A percentile compares a stretch with the other conserved stretches of the same genome.
Evolutionary conservation across 2,797 vertebrate species (phyloP).

Genomic region (Protosalanx chinensis): DNA sequence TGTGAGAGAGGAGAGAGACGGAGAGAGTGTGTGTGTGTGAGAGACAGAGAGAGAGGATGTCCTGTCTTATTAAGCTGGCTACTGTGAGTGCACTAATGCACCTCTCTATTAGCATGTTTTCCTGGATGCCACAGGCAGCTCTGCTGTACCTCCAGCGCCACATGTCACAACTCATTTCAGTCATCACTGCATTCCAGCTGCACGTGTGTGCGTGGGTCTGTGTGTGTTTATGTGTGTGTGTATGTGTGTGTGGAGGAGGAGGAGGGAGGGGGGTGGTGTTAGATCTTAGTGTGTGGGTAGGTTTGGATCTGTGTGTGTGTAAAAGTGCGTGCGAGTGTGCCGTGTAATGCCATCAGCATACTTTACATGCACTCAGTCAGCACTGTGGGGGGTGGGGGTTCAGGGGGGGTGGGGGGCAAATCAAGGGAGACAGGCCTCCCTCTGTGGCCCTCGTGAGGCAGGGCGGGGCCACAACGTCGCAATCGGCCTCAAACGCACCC

Average conservation of each 20-base stretch:
- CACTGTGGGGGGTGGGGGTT: background rate
- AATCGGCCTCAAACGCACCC: background rate
- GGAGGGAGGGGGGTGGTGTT: background rate
- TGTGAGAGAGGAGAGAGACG: slow-evolving; percentile 28
- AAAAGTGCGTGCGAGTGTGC: background rate
- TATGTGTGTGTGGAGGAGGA: background rate
- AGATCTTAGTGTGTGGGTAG: background rate
- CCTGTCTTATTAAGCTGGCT: slow-evolving; percentile 61
- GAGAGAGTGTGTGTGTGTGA: background rate
- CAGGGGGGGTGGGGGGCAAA: background rate
- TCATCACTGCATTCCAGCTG: slow-evolving; percentile 55
- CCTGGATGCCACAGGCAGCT: slow-evolving; percentile 72
- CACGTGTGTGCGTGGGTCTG: slow-evolving; percentile 28
- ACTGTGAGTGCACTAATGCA: slow-evolving; percentile 74
- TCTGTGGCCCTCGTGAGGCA: background rate
- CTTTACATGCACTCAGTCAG: slow-evolving; percentile 9
- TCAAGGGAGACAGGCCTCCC: background rate
- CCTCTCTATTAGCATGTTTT: slow-evolving; percentile 76
- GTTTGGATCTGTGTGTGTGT: background rate
- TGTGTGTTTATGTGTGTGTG: background rate
- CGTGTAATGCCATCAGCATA: slow-evolving; percentile 6
- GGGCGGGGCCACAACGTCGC: background rate
- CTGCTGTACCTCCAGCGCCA: slow-evolving; percentile 51
- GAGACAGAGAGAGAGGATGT: slow-evolving; percentile 51
- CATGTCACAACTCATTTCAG: slow-evolving; percentile 71